Evolutionary conservation across 2,113 vertebrate species (phyloP).

Genomic region (Peromyscus maniculatus): DNA sequence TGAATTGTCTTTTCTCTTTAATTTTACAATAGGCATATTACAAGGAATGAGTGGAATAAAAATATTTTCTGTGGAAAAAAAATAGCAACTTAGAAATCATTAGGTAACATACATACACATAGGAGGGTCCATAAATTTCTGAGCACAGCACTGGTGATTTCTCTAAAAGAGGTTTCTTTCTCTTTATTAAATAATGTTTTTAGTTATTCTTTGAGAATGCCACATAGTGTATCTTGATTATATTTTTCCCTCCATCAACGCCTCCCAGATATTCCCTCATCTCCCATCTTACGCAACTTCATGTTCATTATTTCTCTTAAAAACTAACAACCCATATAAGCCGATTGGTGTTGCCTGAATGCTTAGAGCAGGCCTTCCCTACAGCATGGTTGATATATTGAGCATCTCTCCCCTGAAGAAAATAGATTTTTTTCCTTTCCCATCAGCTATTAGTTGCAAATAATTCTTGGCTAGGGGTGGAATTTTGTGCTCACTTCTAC

Average conservation of each 20-base stretch:
- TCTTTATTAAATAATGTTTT: not conserved
- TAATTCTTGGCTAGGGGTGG: not conserved
- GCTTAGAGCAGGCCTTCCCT: not conserved
- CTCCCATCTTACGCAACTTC: not conserved
- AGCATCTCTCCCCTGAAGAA: not conserved
- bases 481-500: not conserved
- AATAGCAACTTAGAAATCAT: not conserved
- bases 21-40: conserved; percentile 25
- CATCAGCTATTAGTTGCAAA: no score
- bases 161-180: not conserved
- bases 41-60: conserved; percentile 12
- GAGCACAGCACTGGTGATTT: not conserved
- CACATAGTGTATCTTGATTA: not conserved
- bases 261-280: not conserved
- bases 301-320: not conserved
- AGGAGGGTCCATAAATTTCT: not conserved
- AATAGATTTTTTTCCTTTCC: not conserved
- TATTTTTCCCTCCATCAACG: not conserved
- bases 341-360: not conserved
- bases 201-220: not conserved
- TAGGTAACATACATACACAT: not conserved
- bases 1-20: conserved; percentile 14
- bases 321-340: not conserved
- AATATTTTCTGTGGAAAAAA: conserved; percentile 36
- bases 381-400: not conserved